Percentiles rank a stretch among this genome's conserved stretches.
Conservation (phyloP, 2,888 invertebrate genomes). For the Zhuqinia jingwanae region DNA sequence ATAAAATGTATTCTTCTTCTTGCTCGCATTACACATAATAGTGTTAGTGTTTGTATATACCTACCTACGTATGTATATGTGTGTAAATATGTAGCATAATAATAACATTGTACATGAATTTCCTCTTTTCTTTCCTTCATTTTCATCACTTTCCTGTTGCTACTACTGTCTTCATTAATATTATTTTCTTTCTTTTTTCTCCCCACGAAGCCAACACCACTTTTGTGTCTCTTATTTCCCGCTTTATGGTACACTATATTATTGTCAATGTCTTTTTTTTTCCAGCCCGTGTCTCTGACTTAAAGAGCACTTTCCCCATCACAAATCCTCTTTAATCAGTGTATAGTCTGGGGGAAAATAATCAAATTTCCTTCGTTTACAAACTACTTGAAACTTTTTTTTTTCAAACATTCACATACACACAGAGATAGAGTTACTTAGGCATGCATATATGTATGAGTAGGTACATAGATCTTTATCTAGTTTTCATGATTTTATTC, state of each 20-base stretch:
- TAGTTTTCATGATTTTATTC: neutral
- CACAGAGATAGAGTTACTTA: no score
- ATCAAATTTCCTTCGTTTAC: slow-evolving; percentile 33
- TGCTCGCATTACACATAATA: neutral
- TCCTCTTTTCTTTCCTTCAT: neutral
- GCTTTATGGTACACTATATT: neutral
- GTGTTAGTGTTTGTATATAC: neutral
- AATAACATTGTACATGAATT: neutral
- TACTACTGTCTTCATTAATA: slow-evolving; percentile 47
- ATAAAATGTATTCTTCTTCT: no score
- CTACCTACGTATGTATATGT: no score
- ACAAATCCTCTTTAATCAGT: slow-evolving; percentile 26
- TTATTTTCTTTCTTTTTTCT: slow-evolving; percentile 19
- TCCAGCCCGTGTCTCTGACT: neutral
- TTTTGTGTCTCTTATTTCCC: neutral
- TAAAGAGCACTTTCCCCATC: slow-evolving; percentile 28
- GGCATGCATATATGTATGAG: no score
- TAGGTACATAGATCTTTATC: no score
- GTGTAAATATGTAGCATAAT: no score
- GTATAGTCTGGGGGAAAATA: slow-evolving; percentile 3
- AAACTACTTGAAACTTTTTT: neutral
- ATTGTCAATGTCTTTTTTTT: slow-evolving; percentile 1
- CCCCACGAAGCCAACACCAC: neutral
- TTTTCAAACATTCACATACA: neutral
- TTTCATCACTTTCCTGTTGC: neutral